These are phyloP conservation scores for Pseudochirops corinnae DNA, from an alignment of 2,797 vertebrate species.

Conservation along the genomic window DNA sequence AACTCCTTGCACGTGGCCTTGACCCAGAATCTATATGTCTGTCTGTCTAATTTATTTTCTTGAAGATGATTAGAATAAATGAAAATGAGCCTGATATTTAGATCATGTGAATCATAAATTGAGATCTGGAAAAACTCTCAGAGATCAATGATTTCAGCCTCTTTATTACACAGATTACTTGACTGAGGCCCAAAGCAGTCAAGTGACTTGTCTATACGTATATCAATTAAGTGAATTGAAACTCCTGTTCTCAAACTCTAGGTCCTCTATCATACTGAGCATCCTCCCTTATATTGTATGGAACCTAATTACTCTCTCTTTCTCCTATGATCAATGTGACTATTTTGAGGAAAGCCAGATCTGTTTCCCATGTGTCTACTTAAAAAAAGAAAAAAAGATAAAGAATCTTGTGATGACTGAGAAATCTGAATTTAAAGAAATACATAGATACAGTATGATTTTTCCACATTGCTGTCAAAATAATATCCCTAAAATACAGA, in stretches of 20 bases:
- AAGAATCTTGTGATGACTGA: neutral
- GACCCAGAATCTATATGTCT: neutral
- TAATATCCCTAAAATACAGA: neutral
- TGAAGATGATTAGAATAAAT: neutral
- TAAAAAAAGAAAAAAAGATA: neutral
- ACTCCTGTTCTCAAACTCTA: neutral
- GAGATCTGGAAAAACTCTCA: neutral
- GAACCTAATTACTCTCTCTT: neutral
- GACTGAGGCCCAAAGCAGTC: neutral
- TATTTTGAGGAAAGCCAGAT: neutral
- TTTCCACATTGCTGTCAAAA: too few species aligned
- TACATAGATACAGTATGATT: neutral
- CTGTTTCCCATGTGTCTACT: neutral
- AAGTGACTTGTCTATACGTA: neutral
- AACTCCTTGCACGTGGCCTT: neutral
- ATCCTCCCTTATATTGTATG: neutral
- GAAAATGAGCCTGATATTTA: neutral
- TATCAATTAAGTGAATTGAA: neutral
- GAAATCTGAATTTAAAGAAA: neutral
- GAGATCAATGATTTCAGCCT: neutral
- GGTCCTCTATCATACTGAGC: neutral
- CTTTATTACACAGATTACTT: neutral
- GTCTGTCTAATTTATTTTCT: neutral
- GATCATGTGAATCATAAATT: neutral
- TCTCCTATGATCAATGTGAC: neutral